These are phyloP conservation scores for Calliopum simillimum DNA, from an alignment of 2,888 invertebrate genomes.

Conservation along the genomic window DNA sequence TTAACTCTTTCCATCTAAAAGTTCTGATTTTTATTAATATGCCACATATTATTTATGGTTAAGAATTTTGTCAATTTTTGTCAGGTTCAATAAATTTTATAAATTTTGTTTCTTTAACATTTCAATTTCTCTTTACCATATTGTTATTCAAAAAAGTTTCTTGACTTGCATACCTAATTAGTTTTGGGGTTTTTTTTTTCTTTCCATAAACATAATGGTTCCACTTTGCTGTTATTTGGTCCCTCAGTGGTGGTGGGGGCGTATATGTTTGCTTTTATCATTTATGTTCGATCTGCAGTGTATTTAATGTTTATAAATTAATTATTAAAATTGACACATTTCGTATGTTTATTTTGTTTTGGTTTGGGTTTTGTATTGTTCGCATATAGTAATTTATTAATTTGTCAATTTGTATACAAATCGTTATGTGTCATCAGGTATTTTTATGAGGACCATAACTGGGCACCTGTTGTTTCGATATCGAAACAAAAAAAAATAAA, in stretches of 20 bases:
- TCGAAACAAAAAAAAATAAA: too few relatives aligned
- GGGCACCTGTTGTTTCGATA: too few relatives aligned
- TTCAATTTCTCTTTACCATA: not conserved
- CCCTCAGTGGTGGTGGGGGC: not conserved
- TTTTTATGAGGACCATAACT: conserved; percentile 2
- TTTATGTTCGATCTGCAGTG: not conserved
- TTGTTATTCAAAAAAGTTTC: conserved; percentile 4
- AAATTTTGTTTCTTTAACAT: not conserved
- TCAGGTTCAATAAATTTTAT: not conserved
- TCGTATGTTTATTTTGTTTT: not conserved
- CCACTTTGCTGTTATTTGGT: not conserved
- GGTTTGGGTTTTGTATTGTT: not conserved
- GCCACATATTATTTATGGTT: not conserved
- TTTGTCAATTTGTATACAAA: conserved; percentile 12
- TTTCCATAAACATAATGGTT: too few relatives aligned
- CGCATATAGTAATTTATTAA: conserved; percentile 22
- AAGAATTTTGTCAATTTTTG: conserved; percentile 18
- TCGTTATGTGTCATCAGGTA: conserved; percentile 9
- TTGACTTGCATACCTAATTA: conserved; percentile 31
- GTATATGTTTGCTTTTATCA: not conserved
- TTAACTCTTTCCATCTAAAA: conserved; percentile 15
- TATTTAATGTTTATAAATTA: not conserved
- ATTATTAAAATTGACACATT: conserved; percentile 26
- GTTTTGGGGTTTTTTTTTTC: not conserved
- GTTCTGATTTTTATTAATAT: conserved; percentile 1